Percentiles rank a stretch among this genome's conserved stretches.
Evolutionary conservation across 2,797 vertebrate genomes (phyloP).

Genomic region (Danio choprae): DNA sequence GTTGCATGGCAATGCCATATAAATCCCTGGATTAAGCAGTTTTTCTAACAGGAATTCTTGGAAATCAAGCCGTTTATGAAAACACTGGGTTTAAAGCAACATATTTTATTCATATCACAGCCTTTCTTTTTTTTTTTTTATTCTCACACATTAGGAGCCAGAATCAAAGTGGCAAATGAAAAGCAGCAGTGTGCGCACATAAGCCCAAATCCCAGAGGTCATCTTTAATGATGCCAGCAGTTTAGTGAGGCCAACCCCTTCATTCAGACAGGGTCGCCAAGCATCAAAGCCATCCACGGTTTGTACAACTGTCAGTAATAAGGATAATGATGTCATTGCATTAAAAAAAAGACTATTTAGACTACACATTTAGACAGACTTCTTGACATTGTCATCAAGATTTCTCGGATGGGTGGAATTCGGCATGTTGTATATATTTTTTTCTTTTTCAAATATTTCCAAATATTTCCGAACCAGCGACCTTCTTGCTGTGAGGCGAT

Average conservation of each 20-base stretch:
- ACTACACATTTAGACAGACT: conserved; percentile 15
- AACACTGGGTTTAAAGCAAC: conserved; percentile 31
- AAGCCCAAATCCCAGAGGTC: conserved; percentile 54
- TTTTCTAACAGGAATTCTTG: conserved; percentile 15
- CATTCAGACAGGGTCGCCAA: conserved; percentile 38
- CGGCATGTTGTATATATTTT: no score
- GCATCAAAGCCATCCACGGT: conserved; percentile 33
- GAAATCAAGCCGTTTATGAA: conserved; percentile 34
- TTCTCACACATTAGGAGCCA: conserved; percentile 21
- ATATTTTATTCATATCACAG: conserved; percentile 65
- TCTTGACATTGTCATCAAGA: conserved; percentile 10
- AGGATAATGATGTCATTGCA: conserved; percentile 36
- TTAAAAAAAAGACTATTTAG: conserved; percentile 34
- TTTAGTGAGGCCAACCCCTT: conserved; percentile 42
- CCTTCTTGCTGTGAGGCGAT: no score
- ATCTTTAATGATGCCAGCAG: conserved; percentile 56
- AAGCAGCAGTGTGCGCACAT: conserved; percentile 26
- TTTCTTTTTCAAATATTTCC: no score
- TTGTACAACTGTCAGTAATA: conserved; percentile 43
- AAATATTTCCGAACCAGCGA: no score
- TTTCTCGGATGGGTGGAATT: no score
- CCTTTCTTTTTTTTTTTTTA: conserved; percentile 65
- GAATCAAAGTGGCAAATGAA: conserved; percentile 54
- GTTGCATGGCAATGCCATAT: background rate
- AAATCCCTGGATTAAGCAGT: conserved; percentile 11